Conservation (phyloP, 1,140 invertebrate species). For the Meloidogyne floridensis region DNA sequence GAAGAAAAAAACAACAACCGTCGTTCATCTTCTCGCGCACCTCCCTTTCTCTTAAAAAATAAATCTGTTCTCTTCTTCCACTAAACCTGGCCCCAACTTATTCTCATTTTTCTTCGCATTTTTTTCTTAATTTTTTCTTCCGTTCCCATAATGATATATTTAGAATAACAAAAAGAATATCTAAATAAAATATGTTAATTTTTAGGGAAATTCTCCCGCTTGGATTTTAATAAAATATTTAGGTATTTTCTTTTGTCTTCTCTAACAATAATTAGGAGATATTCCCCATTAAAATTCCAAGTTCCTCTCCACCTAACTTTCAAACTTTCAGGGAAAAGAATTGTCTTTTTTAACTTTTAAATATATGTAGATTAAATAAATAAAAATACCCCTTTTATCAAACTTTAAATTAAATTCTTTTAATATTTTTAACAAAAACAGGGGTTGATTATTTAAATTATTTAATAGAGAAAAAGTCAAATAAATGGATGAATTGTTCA, state of each 20-base stretch:
- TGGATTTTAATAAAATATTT: neutral
- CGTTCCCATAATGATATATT: neutral
- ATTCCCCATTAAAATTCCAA: no score
- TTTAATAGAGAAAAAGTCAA: neutral
- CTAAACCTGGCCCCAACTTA: neutral
- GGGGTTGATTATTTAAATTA: no score
- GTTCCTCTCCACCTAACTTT: no score
- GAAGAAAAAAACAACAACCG: neutral
- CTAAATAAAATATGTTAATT: neutral
- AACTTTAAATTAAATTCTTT: no score
- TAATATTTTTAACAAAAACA: no score
- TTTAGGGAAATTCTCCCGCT: conserved; percentile 1
- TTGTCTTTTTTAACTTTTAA: no score
- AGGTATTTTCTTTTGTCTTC: no score
- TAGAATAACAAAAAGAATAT: neutral
- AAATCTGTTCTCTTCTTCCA: neutral
- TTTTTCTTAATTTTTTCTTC: neutral
- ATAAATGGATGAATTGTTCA: neutral
- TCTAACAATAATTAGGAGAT: no score
- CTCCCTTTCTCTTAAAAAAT: no score
- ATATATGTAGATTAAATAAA: no score
- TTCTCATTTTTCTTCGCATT: neutral
- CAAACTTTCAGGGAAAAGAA: no score
- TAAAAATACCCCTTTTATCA: no score
- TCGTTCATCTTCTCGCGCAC: neutral